Evolutionary conservation across 2,113 vertebrate genomes (phyloP).

Genomic region (Aleadryas rufinucha): DNA sequence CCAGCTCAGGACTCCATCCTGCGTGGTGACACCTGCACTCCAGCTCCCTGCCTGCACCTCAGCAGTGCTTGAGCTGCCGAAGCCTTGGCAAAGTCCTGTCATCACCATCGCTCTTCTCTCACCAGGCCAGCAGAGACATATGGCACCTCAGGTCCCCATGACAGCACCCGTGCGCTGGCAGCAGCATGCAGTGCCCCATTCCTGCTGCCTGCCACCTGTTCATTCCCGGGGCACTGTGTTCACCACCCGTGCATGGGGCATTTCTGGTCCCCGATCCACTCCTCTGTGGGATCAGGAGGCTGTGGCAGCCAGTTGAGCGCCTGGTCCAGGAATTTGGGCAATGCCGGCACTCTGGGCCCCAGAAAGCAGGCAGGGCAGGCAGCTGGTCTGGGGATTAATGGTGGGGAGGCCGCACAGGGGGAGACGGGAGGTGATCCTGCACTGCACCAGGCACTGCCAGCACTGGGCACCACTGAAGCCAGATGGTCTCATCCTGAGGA

Average conservation of each 20-base stretch:
- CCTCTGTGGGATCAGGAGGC: not conserved
- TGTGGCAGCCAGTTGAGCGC: not conserved
- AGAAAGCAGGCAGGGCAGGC: not conserved
- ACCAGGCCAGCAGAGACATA: not conserved
- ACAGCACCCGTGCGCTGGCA: accelerated
- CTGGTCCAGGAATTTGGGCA: not conserved
- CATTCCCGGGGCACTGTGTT: accelerated
- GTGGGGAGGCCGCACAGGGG: accelerated
- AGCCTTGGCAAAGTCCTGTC: not conserved
- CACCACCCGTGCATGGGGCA: accelerated
- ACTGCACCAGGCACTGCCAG: not conserved
- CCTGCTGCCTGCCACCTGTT: not conserved
- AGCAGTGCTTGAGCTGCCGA: accelerated
- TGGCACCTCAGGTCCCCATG: not conserved
- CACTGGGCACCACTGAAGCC: accelerated
- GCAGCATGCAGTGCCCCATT: not conserved
- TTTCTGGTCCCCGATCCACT: not conserved
- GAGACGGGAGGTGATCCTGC: not conserved
- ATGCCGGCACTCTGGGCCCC: accelerated
- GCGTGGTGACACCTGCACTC: not conserved
- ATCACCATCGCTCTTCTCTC: accelerated
- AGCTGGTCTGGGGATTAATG: not conserved
- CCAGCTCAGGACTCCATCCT: not conserved
- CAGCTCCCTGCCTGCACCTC: not conserved
- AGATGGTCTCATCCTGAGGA: not conserved